Base-by-base conservation (phyloP, 1,140 invertebrate genomes). In the Bombus huntii region DNA sequence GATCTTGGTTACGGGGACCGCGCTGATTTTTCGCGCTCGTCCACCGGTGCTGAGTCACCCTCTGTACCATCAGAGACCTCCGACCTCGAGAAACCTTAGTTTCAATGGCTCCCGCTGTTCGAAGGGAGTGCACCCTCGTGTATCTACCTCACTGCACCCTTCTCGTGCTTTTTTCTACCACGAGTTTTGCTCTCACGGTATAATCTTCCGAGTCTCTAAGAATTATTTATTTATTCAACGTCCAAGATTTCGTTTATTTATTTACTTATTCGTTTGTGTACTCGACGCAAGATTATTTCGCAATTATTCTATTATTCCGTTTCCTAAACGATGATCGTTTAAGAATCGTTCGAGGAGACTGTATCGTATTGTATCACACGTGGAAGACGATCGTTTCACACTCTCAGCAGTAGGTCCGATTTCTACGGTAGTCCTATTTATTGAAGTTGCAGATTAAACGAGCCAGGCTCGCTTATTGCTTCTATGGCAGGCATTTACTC, bases 1-100 rank as follows among this genome's bases (percentile, higher is more conserved):
- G 87, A 79, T 66, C 78, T 37, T 74, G 57, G 10, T 44, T 25
- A 47, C 79, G 84, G 53, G 53, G 81, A 83, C 73, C 44, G 78
- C 80, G 79, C 74, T 83, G 81, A 57, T 80, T 79, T 73, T 65
- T 62, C 81, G 87, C 81, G 85, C 81, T 88, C 87, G 83, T 90
- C 87, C 82, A 70, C 84, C 87, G 90, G 8, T 77, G 68, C 72
- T 87, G 79, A 81, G 73, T 91, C 81, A 87, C 85, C 85, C 65
- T 74, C 39, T 82, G 77, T 87, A 91, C 87, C 87, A 91, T 90
- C 81, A 90, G 89, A 31, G 87, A 76, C 70, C 84, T 78, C 59
- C 87, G 44, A 59, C 77, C 31, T 82, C 81, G 77, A 77, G 44
- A 71, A 81, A 77, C 75, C 72, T 81, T 47, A 73, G 59, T 65